These are phyloP conservation scores for Coptodon bakossiorum DNA, from an alignment of 2,113 vertebrate species.

Conservation along the genomic window DNA sequence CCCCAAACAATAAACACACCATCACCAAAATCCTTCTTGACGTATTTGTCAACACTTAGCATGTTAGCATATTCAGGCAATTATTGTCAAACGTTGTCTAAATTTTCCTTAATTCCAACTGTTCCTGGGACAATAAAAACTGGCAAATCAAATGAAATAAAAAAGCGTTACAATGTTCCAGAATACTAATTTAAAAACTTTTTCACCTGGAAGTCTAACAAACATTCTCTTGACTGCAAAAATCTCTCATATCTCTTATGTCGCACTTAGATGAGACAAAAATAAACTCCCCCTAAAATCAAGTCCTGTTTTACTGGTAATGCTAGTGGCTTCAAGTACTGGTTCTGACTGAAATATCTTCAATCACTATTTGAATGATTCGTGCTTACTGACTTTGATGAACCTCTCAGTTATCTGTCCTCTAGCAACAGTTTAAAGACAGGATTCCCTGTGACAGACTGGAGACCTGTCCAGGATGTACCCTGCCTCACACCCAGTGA, in stretches of 20 bases:
- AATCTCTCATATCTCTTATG: background rate
- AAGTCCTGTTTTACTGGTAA: background rate
- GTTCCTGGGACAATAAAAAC: background rate
- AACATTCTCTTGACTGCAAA: rapidly evolving
- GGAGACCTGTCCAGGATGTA: background rate
- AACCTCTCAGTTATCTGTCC: background rate
- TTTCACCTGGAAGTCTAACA: background rate
- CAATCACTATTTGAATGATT: background rate
- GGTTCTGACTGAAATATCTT: background rate
- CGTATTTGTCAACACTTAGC: background rate
- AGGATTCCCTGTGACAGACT: rapidly evolving
- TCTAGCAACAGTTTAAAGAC: background rate
- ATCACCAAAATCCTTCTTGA: background rate
- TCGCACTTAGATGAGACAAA: background rate
- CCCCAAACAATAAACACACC: rapidly evolving
- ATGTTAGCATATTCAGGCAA: background rate
- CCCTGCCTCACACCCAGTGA: background rate
- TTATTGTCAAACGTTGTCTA: background rate
- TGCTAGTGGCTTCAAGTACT: background rate
- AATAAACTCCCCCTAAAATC: background rate
- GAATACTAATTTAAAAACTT: background rate
- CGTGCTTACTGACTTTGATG: rapidly evolving
- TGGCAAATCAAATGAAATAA: background rate
- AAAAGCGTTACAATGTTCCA: background rate
- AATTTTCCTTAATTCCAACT: background rate